These are phyloP conservation scores for Varecia variegata DNA, from an alignment of 2,797 vertebrate genomes.

Conservation along the genomic window DNA sequence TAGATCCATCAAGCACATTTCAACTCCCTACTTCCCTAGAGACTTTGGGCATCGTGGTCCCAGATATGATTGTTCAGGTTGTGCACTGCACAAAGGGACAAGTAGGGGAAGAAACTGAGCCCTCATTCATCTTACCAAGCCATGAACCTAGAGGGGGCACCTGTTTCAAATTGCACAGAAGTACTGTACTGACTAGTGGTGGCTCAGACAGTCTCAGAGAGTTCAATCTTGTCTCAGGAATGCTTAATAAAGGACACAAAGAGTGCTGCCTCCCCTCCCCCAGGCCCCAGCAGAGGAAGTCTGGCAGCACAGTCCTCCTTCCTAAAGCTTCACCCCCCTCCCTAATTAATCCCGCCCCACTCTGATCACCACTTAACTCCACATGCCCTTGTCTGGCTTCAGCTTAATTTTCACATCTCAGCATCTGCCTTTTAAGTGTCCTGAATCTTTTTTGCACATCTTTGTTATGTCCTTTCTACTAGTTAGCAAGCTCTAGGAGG, in stretches of 20 bases:
- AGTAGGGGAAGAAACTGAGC: neutral
- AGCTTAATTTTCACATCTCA: slow-evolving; percentile 38
- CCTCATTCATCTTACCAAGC: neutral
- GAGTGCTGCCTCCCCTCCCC: neutral
- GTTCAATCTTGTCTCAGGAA: neutral
- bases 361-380: neutral
- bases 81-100: neutral
- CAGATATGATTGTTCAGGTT: neutral
- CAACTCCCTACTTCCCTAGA: neutral
- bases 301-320: neutral
- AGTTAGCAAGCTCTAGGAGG: neutral
- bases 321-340: neutral
- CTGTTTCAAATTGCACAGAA: neutral
- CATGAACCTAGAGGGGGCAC: neutral
- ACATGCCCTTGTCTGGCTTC: neutral
- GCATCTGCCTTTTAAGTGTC: slow-evolving; percentile 9
- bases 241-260: neutral
- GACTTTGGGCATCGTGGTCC: neutral
- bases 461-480: neutral
- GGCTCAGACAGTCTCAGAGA: neutral
- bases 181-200: too few relatives aligned
- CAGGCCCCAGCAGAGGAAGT: neutral
- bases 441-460: neutral
- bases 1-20: neutral
- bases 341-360: neutral